These are phyloP conservation scores for Uromys caudimaculatus DNA, from an alignment of 2,797 vertebrate genomes.

Conservation along the genomic window DNA sequence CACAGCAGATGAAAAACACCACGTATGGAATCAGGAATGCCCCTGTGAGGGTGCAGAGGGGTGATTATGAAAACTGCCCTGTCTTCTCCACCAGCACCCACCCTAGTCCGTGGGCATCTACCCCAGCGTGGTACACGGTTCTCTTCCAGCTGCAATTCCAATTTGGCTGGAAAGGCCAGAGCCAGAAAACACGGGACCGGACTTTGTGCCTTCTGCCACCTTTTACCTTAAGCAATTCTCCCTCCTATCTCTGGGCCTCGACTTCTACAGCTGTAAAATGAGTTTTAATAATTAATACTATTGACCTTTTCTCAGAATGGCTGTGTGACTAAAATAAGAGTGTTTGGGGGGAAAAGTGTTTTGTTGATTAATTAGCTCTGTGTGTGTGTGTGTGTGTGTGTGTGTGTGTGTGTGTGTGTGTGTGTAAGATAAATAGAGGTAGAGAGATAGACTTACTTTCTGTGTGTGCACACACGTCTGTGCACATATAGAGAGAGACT, in stretches of 20 bases:
- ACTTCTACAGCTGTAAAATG: background rate
- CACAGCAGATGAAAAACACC: constrained; percentile 98
- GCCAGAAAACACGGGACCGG: background rate
- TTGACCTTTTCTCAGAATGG: background rate
- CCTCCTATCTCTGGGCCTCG: background rate
- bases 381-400: background rate
- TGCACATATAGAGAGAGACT: too few species aligned
- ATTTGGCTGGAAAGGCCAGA: background rate
- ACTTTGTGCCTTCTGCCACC: background rate
- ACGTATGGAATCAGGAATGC: constrained; percentile 99
- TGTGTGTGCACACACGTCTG: background rate
- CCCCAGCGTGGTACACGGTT: background rate
- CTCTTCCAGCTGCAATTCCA: background rate
- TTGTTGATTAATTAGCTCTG: background rate
- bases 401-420: too few species aligned
- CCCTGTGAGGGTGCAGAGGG: constrained; percentile 87
- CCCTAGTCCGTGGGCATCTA: background rate
- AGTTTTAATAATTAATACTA: background rate
- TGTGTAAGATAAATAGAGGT: background rate
- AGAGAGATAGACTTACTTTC: background rate
- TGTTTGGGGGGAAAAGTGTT: background rate
- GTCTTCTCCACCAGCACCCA: background rate
- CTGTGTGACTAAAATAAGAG: background rate
- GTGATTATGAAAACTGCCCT: background rate
- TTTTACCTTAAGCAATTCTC: background rate